phyloP scores from a whole-genome alignment of 2,113 vertebrate species.

The Probosciger aterrimus region DNA sequence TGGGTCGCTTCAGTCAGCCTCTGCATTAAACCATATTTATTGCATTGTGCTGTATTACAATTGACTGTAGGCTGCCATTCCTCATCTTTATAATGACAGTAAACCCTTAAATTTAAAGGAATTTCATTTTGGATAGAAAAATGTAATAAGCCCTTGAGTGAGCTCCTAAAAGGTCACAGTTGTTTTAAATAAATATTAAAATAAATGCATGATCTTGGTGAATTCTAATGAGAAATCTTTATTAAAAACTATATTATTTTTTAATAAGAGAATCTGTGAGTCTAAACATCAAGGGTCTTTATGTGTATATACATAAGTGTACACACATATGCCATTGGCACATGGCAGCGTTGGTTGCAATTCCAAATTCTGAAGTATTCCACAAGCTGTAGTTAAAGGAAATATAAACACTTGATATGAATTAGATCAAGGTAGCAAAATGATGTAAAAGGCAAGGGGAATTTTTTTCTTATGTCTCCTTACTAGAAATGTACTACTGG shows the following conservation, averaged over 20 bases:
- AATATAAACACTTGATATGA: neutral
- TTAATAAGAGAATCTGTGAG: neutral
- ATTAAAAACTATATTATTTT: neutral
- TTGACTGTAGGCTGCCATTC: neutral
- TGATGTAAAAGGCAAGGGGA: neutral
- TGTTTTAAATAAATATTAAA: conserved; percentile 50
- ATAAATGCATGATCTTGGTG: neutral
- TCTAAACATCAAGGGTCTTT: neutral
- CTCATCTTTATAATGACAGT: conserved; percentile 28
- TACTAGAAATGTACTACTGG: neutral
- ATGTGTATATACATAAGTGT: neutral
- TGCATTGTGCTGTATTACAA: neutral
- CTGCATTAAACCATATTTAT: neutral
- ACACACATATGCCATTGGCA: neutral
- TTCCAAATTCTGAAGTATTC: neutral
- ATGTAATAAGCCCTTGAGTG: neutral
- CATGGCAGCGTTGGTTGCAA: neutral
- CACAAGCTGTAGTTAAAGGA: neutral
- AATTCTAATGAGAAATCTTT: conserved; percentile 15
- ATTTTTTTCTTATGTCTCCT: neutral
- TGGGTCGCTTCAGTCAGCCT: neutral
- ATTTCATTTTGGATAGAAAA: conserved; percentile 36
- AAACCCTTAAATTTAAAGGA: conserved; percentile 45
- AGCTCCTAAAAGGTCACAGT: conserved; percentile 45
- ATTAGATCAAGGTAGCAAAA: neutral